A percentile compares a stretch with the other conserved stretches of the same genome.
These are phyloP conservation scores for Astropecten irregularis DNA, from an alignment of 53 echinoderm and acorn worm genomes.

Conservation along the genomic window DNA sequence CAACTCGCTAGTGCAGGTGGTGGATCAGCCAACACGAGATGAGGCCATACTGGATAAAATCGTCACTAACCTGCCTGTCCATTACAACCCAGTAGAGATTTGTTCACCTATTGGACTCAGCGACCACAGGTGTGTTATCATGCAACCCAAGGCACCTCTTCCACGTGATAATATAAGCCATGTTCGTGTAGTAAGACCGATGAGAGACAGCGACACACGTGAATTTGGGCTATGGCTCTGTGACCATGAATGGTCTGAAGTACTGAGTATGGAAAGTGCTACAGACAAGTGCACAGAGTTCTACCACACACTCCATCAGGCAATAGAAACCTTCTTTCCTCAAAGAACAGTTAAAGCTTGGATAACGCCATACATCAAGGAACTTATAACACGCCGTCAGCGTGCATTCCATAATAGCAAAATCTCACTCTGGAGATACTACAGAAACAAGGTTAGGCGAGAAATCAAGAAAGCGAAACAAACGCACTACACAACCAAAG, in stretches of 20 bases:
- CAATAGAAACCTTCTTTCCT: slow-evolving; percentile 8
- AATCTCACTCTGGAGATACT: slow-evolving; percentile 10
- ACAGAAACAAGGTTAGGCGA: slow-evolving; percentile 28
- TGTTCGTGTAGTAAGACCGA: slow-evolving; percentile 19
- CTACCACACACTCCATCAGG: too few species aligned
- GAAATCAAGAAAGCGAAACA: slow-evolving; percentile 30
- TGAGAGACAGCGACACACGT: slow-evolving; percentile 19
- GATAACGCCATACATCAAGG: slow-evolving; percentile 15
- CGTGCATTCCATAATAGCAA: not conserved
- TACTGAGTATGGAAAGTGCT: not conserved
- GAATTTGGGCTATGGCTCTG: slow-evolving; percentile 20
- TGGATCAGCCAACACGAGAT: slow-evolving; percentile 45
- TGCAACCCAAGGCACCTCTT: not conserved
- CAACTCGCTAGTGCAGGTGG: slow-evolving; percentile 13
- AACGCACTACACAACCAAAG: slow-evolving; percentile 3
- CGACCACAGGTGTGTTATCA: slow-evolving; percentile 45
- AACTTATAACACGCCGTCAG: not conserved
- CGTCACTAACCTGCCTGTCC: slow-evolving; percentile 28
- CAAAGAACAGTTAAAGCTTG: not conserved
- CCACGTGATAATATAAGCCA: not conserved
- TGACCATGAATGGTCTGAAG: not conserved
- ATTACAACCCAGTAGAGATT: slow-evolving; percentile 14
- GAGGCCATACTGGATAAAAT: slow-evolving; percentile 43
- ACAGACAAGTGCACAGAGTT: too few species aligned
- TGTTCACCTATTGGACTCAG: slow-evolving; percentile 25